Base-by-base conservation (phyloP, 2,113 vertebrate genomes). In the Columbina picui region DNA sequence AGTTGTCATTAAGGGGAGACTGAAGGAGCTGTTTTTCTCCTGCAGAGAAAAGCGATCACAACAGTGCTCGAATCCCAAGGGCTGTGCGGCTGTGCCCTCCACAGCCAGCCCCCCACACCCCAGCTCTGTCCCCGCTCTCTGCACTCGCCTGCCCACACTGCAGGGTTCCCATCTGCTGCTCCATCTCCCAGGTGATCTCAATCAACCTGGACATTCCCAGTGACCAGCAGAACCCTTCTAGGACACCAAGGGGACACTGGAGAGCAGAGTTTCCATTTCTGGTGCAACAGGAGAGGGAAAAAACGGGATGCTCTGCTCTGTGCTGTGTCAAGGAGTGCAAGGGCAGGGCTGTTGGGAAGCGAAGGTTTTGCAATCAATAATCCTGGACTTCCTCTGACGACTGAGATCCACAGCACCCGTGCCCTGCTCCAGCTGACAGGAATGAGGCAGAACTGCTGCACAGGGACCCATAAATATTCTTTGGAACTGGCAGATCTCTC, bases 1-100 rank as follows among this genome's bases (percentile, higher is more conserved):
- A 23, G 43, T 2, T 50, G 36, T 27, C 30, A 12, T 25, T 47
- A 27, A 60, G 32, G 16, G 19, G 16, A 77, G 22, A 21, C 5
- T 8, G 50, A 60, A 84, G 20, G 12, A 70, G n/a, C 16, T 39
- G 10, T 0, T 25, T 36, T 36, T 25, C 39, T 45, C 38, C 39
- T 23, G 19, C 50, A 65, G 12, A 49, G 19, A 32, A 79, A 36
- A 81, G 9, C 10, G 36, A 49, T 25, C 26, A 14, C 32, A 21
- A 5, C 64, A 77, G 23, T 16, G 7, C 12, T 36, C 22, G 34
- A 55, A n/a, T 19, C 22, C 3, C 0, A 0, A 30, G 0, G 7
- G 16, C 4, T 38, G 43, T 9, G 26, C 0, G 1, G 27, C 27
- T 20, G 22, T 19, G 12, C 38, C 50, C 0, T 0, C 14, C 4